These are phyloP conservation scores for Poeciliopsis presidionis DNA, from an alignment of 2,797 vertebrate genomes.

Conservation along the genomic window DNA sequence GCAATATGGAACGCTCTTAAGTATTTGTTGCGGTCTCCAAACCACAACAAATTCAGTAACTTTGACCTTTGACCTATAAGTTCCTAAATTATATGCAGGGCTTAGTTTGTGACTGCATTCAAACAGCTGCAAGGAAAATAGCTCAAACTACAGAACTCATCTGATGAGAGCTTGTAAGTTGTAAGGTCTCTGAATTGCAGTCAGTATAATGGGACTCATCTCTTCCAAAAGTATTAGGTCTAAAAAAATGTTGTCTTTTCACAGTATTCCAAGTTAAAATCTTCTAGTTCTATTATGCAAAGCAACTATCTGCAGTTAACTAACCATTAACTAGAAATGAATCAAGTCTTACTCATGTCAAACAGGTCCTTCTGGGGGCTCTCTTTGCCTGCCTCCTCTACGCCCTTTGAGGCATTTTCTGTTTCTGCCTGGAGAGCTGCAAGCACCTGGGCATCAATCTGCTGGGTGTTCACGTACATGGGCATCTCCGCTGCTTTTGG, in stretches of 20 bases:
- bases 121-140: neutral
- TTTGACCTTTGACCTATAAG: neutral
- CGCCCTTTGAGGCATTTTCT: constrained; percentile 74
- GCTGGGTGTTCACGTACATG: constrained; percentile 92
- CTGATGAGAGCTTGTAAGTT: neutral
- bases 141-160: neutral
- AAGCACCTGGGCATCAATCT: constrained; percentile 85
- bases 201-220: neutral
- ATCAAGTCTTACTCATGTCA: constrained; percentile 93
- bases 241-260: neutral
- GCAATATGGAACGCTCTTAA: neutral
- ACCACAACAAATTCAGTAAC: too few relatives aligned
- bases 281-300: neutral
- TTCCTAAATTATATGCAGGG: neutral
- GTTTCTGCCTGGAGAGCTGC: constrained; percentile 82
- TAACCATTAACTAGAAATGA: neutral
- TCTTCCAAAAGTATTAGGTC: neutral
- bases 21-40: neutral
- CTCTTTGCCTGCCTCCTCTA: constrained; percentile 77
- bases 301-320: neutral
- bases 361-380: constrained; percentile 93
- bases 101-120: neutral
- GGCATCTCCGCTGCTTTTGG: constrained; percentile 79
- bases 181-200: neutral
- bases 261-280: neutral